Base-by-base conservation (phyloP, 2,113 vertebrate genomes). In the Pitta sordida region DNA sequence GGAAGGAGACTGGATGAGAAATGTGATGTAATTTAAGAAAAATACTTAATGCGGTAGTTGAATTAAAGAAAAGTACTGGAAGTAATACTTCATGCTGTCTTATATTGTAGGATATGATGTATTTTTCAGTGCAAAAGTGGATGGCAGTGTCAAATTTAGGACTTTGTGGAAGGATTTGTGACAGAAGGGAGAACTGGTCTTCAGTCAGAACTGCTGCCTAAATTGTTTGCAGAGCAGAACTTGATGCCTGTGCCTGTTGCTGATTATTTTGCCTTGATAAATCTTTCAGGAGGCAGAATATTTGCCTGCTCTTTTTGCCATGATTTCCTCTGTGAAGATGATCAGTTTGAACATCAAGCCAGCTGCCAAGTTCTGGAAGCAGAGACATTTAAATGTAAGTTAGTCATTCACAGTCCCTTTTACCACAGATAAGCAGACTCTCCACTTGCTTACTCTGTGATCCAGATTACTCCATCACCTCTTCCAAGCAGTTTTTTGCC, bases 331-430 rank as follows among this genome's bases (percentile, higher is more conserved):
- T 99, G 99, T 95, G 99, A 99, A 98, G 99, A 99, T 92, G 99
- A 99, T 97, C 99, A 99, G 90, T 99, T 99, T 97, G 99, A 99
- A 75, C 99, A 99, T 95, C 99, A 99, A 97, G 99, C 99, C 62
- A 99, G 99, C 96, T 99, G 99, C 97, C 99, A 99, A 91, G 98
- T 99, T 93, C 97, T 99, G 93, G 99, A 99, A 95, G 98, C 99
- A 20, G 99, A 99, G 97, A 99, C 99, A 22, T 99, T 97, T 97
- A 99, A 99, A 97, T 99, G 99, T 99, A 98, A 98, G 99, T 98
- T 80, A 36, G 51, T 82, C n/a, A 19, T 69, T 59, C 53, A 44
- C 22, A 32, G 29, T 29, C 51, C 49, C 36, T 94, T 78, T 94
- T 69, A 59, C 26, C 8, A 73, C 37, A 79, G 62, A 41, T 76